A percentile compares a stretch with the other conserved stretches of the same genome.
These are phyloP conservation scores for Peucedramus taeniatus DNA, from an alignment of 2,113 vertebrate species.

Conservation along the genomic window DNA sequence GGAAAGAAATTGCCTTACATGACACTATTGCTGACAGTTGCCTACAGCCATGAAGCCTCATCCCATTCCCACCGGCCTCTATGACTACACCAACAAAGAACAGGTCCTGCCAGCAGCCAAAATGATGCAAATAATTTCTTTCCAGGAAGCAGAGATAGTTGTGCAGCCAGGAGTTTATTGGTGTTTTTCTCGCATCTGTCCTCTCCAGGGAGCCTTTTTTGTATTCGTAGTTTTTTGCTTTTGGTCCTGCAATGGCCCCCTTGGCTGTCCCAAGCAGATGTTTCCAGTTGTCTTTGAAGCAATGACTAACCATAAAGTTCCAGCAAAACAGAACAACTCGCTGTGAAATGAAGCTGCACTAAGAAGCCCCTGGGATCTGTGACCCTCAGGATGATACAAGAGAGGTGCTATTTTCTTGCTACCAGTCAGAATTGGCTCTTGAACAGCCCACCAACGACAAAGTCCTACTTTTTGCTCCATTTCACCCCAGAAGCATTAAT, in stretches of 20 bases:
- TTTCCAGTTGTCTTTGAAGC: background rate
- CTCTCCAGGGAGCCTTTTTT: background rate
- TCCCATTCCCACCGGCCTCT: fast-evolving
- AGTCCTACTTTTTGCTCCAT: background rate
- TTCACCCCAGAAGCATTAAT: background rate
- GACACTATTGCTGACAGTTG: background rate
- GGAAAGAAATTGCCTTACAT: background rate
- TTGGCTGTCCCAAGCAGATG: background rate
- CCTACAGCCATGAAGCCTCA: background rate
- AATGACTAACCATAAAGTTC: background rate
- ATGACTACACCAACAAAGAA: background rate
- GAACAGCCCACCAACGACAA: background rate
- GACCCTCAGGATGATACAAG: background rate
- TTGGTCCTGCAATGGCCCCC: background rate
- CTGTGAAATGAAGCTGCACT: background rate
- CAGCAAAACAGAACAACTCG: background rate
- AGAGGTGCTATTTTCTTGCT: background rate
- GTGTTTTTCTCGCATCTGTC: background rate
- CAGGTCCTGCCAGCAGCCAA: background rate
- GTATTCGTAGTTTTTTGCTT: background rate
- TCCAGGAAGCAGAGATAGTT: background rate
- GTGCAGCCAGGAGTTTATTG: background rate
- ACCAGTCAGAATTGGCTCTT: background rate
- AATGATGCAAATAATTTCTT: background rate
- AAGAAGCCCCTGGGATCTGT: background rate